Evolutionary conservation across 2,113 vertebrate species (phyloP), one percentile per base, ranked within the genome.

Genomic region (Vombatus ursinus): DNA sequence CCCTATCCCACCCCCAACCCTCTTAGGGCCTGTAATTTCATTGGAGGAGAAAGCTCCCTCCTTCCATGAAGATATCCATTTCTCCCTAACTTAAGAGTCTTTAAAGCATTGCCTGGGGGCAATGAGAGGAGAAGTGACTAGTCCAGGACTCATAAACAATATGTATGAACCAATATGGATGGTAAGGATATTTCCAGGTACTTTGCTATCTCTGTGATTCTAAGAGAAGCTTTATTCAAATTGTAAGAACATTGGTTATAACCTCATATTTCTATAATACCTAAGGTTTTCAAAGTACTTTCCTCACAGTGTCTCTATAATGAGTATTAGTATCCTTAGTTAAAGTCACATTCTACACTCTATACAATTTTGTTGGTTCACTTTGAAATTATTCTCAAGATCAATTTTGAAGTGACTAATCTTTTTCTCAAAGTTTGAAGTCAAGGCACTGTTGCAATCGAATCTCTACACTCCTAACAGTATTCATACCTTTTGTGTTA

Each of bases 391-490:
- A 26, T 93, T 93, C 53, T 92, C 26, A 50, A 92, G 52, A 47
- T 16, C 94, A 90, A 24, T 95, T 89, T 95, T 91, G 92, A 96
- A 96, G 51, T 91, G 52, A 96, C 92, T 94, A 49, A 52, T 52
- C 93, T 95, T 94, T 48, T 92, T 50, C 77, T 92, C 47, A 44
- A 61, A 84, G 91, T 23, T 37, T 19, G 12, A 0, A 61, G 53
- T 89, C 84, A 31, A 49, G 84, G 61, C 22, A 50, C n/a, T 90
- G 26, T 1, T 9, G 54, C 54, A 52, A 3, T 92, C 16, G 91
- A 77, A n/a, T 52, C 31, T n/a, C 26, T 16, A 51, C 68, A 84
- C 0, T 8, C 19, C 68, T 44, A 77, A 19, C 1, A 3, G 84
- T 53, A 51, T 16, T 28, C 52, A 51, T 91, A 16, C 49, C 44